Conservation (phyloP, 2,797 vertebrate species). For the Semotilus atromaculatus region DNA sequence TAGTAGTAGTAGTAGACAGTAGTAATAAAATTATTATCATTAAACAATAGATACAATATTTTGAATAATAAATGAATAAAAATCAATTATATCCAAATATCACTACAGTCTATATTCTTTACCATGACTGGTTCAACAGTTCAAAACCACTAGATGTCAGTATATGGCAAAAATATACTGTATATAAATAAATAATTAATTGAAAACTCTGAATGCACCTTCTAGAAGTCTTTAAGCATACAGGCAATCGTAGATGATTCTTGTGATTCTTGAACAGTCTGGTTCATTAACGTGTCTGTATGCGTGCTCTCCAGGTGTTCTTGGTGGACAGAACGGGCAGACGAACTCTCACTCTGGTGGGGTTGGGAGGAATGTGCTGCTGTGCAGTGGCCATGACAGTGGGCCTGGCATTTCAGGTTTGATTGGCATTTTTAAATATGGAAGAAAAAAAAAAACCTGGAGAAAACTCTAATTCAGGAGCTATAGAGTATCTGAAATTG, state of each 20-base stretch:
- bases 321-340: conserved; percentile 92
- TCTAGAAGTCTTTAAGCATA: background rate
- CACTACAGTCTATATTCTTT: background rate
- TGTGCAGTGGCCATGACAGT: conserved; percentile 89
- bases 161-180: background rate
- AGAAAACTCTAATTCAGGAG: background rate
- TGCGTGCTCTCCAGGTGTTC: conserved; percentile 78
- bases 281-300: conserved; percentile 23
- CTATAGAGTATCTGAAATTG: background rate
- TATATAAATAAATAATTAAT: background rate
- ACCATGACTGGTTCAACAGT: background rate
- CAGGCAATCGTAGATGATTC: background rate
- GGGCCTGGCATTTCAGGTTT: conserved; percentile 89
- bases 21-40: no score
- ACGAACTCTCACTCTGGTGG: conserved; percentile 84
- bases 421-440: conserved; percentile 27
- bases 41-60: background rate
- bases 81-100: background rate
- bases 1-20: background rate
- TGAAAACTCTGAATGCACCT: background rate
- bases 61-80: background rate
- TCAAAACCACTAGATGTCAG: conserved; percentile 26
- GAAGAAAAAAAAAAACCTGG: background rate
- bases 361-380: conserved; percentile 88
- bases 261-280: background rate